Conservation (phyloP, 2,113 vertebrate genomes). For the Bubalus kerabau region DNA sequence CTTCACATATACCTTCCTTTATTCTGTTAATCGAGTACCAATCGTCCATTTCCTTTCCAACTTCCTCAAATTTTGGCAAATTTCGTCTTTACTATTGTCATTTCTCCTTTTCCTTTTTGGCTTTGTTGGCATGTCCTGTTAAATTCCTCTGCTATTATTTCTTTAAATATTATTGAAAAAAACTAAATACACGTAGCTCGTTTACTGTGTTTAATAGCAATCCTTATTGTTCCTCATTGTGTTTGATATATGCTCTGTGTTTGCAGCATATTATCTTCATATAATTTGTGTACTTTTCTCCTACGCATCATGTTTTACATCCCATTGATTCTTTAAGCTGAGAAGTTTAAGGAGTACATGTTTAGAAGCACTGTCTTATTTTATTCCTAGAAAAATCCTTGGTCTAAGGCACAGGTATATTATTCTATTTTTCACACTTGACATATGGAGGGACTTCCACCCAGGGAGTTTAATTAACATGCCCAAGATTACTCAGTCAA, state of each 20-base stretch:
- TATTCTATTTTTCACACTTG: neutral
- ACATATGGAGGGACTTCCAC: neutral
- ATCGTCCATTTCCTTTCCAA: neutral
- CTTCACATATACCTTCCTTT: neutral
- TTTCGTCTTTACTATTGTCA: neutral
- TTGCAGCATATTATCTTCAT: neutral
- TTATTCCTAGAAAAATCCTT: neutral
- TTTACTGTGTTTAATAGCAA: neutral
- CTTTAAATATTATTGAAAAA: neutral
- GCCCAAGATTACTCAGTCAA: neutral
- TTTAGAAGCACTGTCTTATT: neutral
- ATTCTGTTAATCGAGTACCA: neutral
- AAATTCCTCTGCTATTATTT: neutral
- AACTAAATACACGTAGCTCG: neutral
- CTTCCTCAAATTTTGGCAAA: neutral
- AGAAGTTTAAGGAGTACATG: neutral
- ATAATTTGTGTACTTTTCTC: neutral
- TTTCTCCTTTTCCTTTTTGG: neutral
- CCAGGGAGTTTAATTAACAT: conserved; percentile 4
- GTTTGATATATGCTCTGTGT: neutral
- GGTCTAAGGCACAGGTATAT: neutral
- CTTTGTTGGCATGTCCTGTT: neutral
- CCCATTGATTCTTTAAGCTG: neutral
- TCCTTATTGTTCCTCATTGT: neutral
- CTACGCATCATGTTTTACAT: neutral